These are phyloP conservation scores for Lissonota sp. DNA, from an alignment of 2,888 invertebrate species.

Conservation along the genomic window DNA sequence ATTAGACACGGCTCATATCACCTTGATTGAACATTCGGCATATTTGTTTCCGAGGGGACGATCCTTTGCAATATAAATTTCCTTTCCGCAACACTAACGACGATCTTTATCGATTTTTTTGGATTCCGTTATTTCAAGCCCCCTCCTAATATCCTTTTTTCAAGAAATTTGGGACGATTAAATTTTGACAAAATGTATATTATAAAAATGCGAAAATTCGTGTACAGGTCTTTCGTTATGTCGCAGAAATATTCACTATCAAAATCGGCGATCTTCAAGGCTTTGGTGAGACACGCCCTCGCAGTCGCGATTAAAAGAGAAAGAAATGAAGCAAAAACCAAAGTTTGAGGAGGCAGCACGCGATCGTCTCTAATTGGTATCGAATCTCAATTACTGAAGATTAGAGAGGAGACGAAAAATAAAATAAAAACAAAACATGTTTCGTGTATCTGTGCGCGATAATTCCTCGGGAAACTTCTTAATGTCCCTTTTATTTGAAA, in stretches of 20 bases:
- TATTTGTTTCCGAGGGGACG: slow-evolving; percentile 33
- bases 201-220: slow-evolving; percentile 24
- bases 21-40: slow-evolving; percentile 71
- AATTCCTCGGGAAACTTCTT: slow-evolving; percentile 32
- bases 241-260: slow-evolving; percentile 16
- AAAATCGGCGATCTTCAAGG: slow-evolving; percentile 31
- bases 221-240: slow-evolving; percentile 17
- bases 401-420: slow-evolving; percentile 61
- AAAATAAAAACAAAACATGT: slow-evolving; percentile 25
- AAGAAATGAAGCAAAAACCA: slow-evolving; percentile 2
- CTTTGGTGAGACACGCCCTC: not conserved
- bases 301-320: slow-evolving; percentile 6
- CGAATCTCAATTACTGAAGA: slow-evolving; percentile 79
- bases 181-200: too few relatives aligned
- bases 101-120: not conserved
- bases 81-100: too few relatives aligned
- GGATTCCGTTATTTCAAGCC: not conserved
- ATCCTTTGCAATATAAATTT: not conserved
- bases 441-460: slow-evolving; percentile 6
- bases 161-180: too few relatives aligned
- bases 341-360: slow-evolving; percentile 24
- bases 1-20: slow-evolving; percentile 83
- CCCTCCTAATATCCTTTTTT: too few relatives aligned
- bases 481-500: slow-evolving; percentile 21
- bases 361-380: slow-evolving; percentile 74